Evolutionary conservation across 2,113 vertebrate genomes (phyloP).

Genomic region (Cnemophilus loriae): DNA sequence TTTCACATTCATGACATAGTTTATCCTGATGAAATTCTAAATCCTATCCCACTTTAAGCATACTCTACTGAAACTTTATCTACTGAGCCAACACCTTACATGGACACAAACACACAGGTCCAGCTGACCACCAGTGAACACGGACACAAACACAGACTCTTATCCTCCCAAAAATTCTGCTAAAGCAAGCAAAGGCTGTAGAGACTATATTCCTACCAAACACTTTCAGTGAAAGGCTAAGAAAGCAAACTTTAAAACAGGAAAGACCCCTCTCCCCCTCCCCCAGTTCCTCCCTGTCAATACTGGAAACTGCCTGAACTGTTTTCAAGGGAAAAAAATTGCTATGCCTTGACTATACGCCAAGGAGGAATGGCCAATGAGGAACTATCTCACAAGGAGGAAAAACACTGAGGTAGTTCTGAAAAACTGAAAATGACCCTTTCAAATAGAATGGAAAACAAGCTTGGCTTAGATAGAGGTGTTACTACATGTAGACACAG

Average conservation of each 20-base stretch:
- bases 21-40: background rate
- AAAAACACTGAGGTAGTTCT: background rate
- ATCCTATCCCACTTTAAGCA: background rate
- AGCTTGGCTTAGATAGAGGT: background rate
- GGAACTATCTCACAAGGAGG: background rate
- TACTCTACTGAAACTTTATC: background rate
- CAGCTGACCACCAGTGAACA: background rate
- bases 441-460: background rate
- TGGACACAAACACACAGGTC: background rate
- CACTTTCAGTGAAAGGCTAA: background rate
- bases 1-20: background rate
- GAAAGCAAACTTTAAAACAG: background rate
- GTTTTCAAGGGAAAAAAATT: background rate
- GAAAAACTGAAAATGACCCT: background rate
- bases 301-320: background rate
- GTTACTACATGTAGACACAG: background rate
- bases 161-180: background rate
- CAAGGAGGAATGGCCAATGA: too few relatives aligned
- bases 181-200: background rate
- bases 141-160: background rate
- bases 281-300: background rate
- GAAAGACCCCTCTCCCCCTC: background rate
- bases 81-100: background rate
- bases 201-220: background rate
- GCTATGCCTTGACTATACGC: background rate